Conservation (phyloP, 1,140 invertebrate genomes). For the Zaprionus nigranus region DNA sequence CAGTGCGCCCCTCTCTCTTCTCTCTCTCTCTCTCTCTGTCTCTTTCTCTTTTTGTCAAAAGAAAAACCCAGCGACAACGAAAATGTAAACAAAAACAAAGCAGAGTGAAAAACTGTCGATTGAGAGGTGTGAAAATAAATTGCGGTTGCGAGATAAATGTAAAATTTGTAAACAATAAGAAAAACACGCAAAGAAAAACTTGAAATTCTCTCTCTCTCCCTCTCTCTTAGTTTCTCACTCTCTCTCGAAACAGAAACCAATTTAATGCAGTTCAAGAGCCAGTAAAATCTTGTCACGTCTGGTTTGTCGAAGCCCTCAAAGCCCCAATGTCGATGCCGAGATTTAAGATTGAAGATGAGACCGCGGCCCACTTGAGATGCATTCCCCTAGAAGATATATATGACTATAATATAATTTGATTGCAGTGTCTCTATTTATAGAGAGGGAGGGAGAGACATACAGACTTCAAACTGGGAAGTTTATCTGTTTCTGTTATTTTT, state of each 20-base stretch:
- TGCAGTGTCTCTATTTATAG: slow-evolving; percentile 55
- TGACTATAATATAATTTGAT: slow-evolving; percentile 73
- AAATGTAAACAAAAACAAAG: slow-evolving; percentile 50
- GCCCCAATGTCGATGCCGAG: slow-evolving; percentile 65
- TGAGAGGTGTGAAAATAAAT: slow-evolving; percentile 9
- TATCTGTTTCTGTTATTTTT: slow-evolving; percentile 19
- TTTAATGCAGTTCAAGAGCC: slow-evolving; percentile 62
- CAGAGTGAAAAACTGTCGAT: slow-evolving; percentile 16
- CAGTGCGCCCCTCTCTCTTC: background rate
- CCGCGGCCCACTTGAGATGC: slow-evolving; percentile 62
- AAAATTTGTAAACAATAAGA: slow-evolving; percentile 22
- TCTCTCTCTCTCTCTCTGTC: background rate
- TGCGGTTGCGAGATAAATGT: slow-evolving; percentile 34
- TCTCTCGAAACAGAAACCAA: slow-evolving; percentile 49
- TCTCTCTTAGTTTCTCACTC: background rate
- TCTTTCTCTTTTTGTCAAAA: background rate
- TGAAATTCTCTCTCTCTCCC: background rate
- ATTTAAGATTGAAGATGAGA: slow-evolving; percentile 50
- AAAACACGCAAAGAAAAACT: slow-evolving; percentile 1
- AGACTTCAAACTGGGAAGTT: slow-evolving; percentile 42
- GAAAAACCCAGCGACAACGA: slow-evolving; percentile 17
- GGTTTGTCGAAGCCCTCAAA: slow-evolving; percentile 39
- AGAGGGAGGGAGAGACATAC: slow-evolving; percentile 13
- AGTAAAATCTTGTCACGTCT: slow-evolving; percentile 63
- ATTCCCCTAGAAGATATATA: slow-evolving; percentile 56